A percentile compares a stretch with the other conserved stretches of the same genome.
Conservation (phyloP, 1,140 invertebrate genomes). For the Helicoverpa armigera region DNA sequence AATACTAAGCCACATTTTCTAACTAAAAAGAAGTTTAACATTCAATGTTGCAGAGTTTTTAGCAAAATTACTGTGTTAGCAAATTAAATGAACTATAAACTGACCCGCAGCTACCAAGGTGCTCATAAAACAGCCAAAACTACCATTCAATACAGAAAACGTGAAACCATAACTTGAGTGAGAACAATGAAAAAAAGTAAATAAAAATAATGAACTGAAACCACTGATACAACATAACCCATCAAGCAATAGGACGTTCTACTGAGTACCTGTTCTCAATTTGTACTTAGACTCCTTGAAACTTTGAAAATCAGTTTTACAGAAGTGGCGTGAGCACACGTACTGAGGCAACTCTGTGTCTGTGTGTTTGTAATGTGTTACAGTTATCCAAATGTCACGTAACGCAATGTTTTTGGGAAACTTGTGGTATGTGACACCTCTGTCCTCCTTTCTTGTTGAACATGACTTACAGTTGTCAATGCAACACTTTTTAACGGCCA, state of each 20-base stretch:
- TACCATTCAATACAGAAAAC: slow-evolving; percentile 33
- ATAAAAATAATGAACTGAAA: slow-evolving; percentile 38
- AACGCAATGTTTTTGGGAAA: slow-evolving; percentile 74
- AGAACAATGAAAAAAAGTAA: slow-evolving; percentile 13
- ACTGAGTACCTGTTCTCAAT: slow-evolving; percentile 75
- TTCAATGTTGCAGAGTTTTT: neutral
- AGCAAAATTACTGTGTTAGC: slow-evolving; percentile 17
- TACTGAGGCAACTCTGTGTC: slow-evolving; percentile 60
- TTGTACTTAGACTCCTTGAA: slow-evolving; percentile 79
- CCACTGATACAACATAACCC: slow-evolving; percentile 29
- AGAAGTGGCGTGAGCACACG: slow-evolving; percentile 80
- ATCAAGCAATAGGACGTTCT: slow-evolving; percentile 51
- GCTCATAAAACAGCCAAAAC: slow-evolving; percentile 26
- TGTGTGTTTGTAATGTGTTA: slow-evolving; percentile 59
- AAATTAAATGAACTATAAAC: slow-evolving; percentile 1
- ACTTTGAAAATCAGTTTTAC: slow-evolving; percentile 78
- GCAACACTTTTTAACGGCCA: slow-evolving; percentile 79
- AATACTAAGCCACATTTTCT: slow-evolving; percentile 18
- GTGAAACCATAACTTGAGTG: slow-evolving; percentile 4
- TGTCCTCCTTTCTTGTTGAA: slow-evolving; percentile 74
- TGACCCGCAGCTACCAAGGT: slow-evolving; percentile 15
- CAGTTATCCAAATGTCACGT: slow-evolving; percentile 65
- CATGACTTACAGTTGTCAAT: slow-evolving; percentile 75
- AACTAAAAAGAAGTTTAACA: slow-evolving; percentile 15
- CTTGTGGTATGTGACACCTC: slow-evolving; percentile 80